Base-by-base conservation (phyloP, 2,797 vertebrate genomes). In the Danio albolineatus region DNA sequence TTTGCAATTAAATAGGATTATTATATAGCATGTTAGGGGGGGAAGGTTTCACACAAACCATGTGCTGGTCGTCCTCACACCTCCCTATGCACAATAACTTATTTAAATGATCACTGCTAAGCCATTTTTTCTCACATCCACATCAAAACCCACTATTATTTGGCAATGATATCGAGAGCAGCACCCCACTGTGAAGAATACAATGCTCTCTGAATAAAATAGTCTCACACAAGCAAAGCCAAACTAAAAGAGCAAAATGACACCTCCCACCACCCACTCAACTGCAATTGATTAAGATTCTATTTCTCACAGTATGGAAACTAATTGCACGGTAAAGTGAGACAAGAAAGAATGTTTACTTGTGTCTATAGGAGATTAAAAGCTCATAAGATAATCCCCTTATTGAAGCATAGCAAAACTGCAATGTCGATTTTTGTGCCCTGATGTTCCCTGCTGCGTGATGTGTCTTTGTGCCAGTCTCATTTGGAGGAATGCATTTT, bases 401-500 rank as follows among this genome's bases (percentile, higher is more conserved):
- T 79, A 76, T 79, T 76, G 83, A 61, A 7, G 62, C 66, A 51
- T 46, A 16, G 19, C 49, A 81, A 78, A 78, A 49, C 85, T 70
- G 57, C 7, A 1, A 38, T 54, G 57, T 44, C 1, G 74, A 43
- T 78, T 79, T 66, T 16, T 76, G 54, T n/a, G 73, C 74, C 21
- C 0, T 0, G 10, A 51, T 77, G n/a, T 4, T 78, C 79, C 81
- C 69, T 79, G 54, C 71, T 76, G 36, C 67, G 41, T 36, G 2
- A 51, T 86, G 80, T 81, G 83, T 79, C 65, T 66, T 59, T 21
- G 17, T 78, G 36, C n/a, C 28, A 48, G 51, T 72, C 43, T 72
- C 28, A 69, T 75, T 75, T 81, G 54, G 62, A 87, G 80, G 80
- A 76, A 82, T 84, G 77, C 74, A 28, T 64, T 70, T 69, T 75